Evolutionary conservation across 2,797 vertebrate genomes (phyloP).

Genomic region (Varecia variegata): DNA sequence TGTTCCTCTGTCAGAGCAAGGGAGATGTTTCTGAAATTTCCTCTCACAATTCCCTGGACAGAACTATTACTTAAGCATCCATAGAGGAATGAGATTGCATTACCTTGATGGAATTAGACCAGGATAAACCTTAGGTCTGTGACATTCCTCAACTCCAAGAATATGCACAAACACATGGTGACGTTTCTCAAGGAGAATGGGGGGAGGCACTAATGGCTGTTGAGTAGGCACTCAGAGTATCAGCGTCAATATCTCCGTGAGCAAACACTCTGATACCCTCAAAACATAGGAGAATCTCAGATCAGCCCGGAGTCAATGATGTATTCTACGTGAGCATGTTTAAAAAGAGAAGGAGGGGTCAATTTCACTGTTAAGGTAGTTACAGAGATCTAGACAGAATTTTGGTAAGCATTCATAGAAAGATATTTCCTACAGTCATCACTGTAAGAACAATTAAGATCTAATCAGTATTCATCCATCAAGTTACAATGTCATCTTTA

Average conservation of each 20-base stretch:
- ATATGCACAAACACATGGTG: rapidly evolving
- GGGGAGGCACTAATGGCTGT: neutral
- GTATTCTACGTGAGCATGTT: neutral
- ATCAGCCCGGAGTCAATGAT: neutral
- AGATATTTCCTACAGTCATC: neutral
- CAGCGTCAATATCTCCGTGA: neutral
- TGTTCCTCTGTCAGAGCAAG: neutral
- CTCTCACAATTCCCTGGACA: too few relatives aligned
- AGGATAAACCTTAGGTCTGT: too few relatives aligned
- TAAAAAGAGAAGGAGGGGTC: neutral
- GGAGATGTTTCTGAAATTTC: neutral
- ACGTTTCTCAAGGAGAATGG: neutral
- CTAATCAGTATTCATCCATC: rapidly evolving
- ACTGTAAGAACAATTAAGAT: neutral
- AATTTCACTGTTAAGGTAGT: neutral
- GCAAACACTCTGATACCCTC: neutral
- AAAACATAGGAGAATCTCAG: too few relatives aligned
- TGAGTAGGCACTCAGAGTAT: neutral
- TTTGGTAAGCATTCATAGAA: neutral
- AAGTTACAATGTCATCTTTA: neutral
- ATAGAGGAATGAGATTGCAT: neutral
- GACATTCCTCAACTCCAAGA: neutral
- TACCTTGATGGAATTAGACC: neutral
- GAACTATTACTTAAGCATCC: neutral
- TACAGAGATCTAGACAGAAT: neutral